phyloP scores from a whole-genome alignment of 2,888 invertebrate genomes.

The Monochamus alternatus region DNA sequence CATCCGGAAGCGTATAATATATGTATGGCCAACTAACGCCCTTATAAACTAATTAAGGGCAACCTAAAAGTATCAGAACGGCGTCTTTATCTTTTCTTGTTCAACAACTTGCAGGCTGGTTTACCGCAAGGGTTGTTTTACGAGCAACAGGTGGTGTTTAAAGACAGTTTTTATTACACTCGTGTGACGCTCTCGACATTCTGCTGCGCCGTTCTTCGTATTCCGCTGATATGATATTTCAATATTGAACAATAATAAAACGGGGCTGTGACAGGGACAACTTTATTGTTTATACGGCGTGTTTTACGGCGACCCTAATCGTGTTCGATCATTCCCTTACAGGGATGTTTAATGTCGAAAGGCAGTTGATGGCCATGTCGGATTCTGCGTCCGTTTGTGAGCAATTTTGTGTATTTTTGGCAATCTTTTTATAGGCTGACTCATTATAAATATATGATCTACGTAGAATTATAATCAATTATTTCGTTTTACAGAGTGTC shows the following conservation, averaged over 20 bases:
- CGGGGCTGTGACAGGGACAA: slow-evolving; percentile 22
- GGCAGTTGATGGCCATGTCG: neutral
- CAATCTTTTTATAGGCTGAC: no score
- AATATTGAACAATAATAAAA: slow-evolving; percentile 35
- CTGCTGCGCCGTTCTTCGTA: slow-evolving; percentile 7
- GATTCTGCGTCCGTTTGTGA: no score
- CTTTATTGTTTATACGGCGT: slow-evolving; percentile 31
- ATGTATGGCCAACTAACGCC: slow-evolving; percentile 12
- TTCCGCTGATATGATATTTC: slow-evolving; percentile 32
- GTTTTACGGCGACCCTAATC: slow-evolving; percentile 29
- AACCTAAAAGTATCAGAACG: slow-evolving; percentile 26
- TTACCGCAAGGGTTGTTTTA: slow-evolving; percentile 35
- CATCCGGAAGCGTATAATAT: neutral
- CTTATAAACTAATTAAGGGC: slow-evolving; percentile 24
- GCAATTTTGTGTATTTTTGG: no score
- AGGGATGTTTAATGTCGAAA: slow-evolving; percentile 5
- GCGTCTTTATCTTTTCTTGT: slow-evolving; percentile 31
- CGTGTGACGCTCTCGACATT: slow-evolving; percentile 30
- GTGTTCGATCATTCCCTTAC: slow-evolving; percentile 9
- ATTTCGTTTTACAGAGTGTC: no score
- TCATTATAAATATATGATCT: no score
- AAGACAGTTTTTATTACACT: slow-evolving; percentile 36
- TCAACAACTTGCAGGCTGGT: slow-evolving; percentile 20
- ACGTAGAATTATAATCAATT: no score
- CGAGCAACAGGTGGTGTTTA: slow-evolving; percentile 38